These are phyloP conservation scores for Amblyraja radiata DNA, from an alignment of 2,797 vertebrate genomes.

Conservation along the genomic window DNA sequence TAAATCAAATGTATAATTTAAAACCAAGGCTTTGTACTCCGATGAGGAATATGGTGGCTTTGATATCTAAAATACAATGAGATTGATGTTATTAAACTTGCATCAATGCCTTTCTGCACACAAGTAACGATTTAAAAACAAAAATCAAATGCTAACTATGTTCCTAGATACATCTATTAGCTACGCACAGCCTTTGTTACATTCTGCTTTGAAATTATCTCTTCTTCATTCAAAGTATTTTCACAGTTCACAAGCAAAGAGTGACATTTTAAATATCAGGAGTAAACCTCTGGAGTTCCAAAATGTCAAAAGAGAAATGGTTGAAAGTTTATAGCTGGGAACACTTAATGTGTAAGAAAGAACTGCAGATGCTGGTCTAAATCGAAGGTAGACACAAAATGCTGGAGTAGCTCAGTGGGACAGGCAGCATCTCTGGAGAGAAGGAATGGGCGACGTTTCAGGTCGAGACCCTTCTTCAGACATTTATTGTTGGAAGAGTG, in stretches of 20 bases:
- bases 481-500: neutral
- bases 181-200: neutral
- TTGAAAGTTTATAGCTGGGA: neutral
- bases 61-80: conserved; percentile 31
- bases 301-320: conserved; percentile 16
- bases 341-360: neutral
- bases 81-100: conserved; percentile 15
- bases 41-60: conserved; percentile 5
- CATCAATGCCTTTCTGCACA: neutral
- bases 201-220: neutral
- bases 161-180: conserved; percentile 2
- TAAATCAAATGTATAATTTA: conserved; percentile 32
- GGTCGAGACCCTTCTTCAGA: too few relatives aligned
- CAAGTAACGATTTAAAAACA: neutral
- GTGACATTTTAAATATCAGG: conserved; percentile 32
- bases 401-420: too few relatives aligned
- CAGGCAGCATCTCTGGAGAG: too few relatives aligned
- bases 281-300: conserved; percentile 5
- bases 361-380: too few relatives aligned
- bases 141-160: conserved; percentile 3
- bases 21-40: neutral
- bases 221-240: conserved; percentile 35
- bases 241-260: conserved; percentile 19
- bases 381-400: too few relatives aligned
- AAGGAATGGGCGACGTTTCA: too few relatives aligned